Percentiles rank a stretch among this genome's conserved stretches.
Evolutionary conservation across 2,888 invertebrate genomes (phyloP).

Genomic region (Globia sparganii): DNA sequence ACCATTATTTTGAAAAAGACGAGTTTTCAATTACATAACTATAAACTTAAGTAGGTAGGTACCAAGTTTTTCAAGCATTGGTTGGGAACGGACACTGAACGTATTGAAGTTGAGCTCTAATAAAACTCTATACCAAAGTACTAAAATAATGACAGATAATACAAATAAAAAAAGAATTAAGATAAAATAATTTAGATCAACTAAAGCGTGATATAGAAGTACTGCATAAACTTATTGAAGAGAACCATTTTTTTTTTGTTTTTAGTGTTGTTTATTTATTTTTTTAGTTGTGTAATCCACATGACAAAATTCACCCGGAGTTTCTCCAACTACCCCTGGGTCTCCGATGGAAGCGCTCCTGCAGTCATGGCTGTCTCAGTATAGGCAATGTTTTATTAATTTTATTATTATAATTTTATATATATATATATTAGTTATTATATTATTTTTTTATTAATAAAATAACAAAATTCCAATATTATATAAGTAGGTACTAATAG

Average conservation of each 20-base stretch:
- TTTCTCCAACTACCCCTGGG: neutral
- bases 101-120: neutral
- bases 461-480: neutral
- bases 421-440: neutral
- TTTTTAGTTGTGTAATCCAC: constrained; percentile 25
- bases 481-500: neutral
- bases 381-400: constrained; percentile 14
- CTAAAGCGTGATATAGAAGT: neutral
- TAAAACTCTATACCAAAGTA: neutral
- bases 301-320: neutral
- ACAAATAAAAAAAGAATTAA: neutral
- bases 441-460: neutral
- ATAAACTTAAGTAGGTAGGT: too few relatives aligned
- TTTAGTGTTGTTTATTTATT: neutral
- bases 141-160: neutral
- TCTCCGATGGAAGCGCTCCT: neutral
- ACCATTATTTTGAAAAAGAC: neutral
- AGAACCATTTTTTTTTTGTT: neutral
- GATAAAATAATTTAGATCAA: neutral
- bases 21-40: neutral
- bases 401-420: neutral
- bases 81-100: neutral
- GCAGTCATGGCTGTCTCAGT: neutral
- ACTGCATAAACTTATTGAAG: neutral
- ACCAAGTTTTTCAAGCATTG: neutral